Percentiles rank a stretch among this genome's conserved stretches.
phyloP scores from a whole-genome alignment of 2,888 invertebrate species.

The Drosophila nr. medialis region DNA sequence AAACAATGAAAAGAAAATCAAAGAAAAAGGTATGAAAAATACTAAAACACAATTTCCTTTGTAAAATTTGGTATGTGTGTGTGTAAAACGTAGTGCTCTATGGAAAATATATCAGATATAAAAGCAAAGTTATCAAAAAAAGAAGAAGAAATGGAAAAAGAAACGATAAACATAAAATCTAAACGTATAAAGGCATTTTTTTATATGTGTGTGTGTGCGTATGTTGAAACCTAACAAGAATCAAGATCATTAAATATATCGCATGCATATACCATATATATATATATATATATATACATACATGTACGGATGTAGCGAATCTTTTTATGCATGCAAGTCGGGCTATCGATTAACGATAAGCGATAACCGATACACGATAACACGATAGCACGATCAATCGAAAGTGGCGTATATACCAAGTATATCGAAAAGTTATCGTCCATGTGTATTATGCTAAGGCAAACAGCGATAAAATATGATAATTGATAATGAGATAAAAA shows the following conservation, averaged over 20 bases:
- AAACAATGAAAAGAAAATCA: conserved; percentile 1
- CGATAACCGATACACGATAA: conserved; percentile 8
- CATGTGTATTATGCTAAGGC: conserved; percentile 32
- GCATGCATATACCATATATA: not conserved
- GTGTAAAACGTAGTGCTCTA: conserved; percentile 43
- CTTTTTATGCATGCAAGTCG: conserved; percentile 22
- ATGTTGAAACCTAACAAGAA: conserved; percentile 57
- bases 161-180: conserved; percentile 6
- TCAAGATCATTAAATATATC: conserved; percentile 25
- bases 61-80: conserved; percentile 41
- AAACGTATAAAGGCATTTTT: conserved; percentile 37
- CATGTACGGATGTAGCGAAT: conserved; percentile 23
- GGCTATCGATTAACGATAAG: conserved; percentile 14
- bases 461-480: conserved; percentile 16
- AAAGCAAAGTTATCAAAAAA: conserved; percentile 36
- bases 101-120: conserved; percentile 34
- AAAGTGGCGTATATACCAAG: conserved; percentile 35
- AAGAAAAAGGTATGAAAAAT: conserved; percentile 13
- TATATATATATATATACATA: conserved; percentile 1
- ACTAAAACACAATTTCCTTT: conserved; percentile 46
- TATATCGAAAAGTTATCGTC: conserved; percentile 39
- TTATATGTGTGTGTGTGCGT: conserved; percentile 38
- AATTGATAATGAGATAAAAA: conserved; percentile 22
- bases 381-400: conserved; percentile 15
- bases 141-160: not conserved